A percentile compares a stretch with the other conserved stretches of the same genome.
Conservation (phyloP, 2,113 vertebrate species). For the Phylloscopus trochiloides region DNA sequence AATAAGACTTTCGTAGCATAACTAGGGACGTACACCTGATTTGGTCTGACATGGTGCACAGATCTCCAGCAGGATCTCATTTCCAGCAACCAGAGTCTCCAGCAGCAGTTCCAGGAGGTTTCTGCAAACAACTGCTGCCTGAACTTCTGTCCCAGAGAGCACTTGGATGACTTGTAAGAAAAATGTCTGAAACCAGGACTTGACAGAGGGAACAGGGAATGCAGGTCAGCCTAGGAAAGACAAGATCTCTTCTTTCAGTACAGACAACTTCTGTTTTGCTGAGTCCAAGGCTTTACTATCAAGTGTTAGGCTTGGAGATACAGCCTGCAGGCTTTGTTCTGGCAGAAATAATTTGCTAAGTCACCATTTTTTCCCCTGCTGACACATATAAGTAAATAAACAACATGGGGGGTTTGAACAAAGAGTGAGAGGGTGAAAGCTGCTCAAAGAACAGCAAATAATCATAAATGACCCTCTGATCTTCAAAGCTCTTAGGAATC, state of each 20-base stretch:
- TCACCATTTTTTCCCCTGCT: conserved; percentile 12
- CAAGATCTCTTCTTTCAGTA: background rate
- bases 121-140: background rate
- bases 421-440: background rate
- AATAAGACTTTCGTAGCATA: background rate
- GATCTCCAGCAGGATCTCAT: background rate
- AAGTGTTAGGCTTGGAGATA: background rate
- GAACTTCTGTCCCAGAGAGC: background rate
- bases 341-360: conserved; percentile 35
- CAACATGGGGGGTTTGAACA: background rate
- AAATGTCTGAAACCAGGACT: background rate
- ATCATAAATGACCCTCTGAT: conserved; percentile 29
- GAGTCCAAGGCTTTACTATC: background rate
- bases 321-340: background rate
- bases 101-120: background rate
- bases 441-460: conserved; percentile 33
- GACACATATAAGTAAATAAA: conserved; percentile 48
- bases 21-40: background rate
- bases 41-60: background rate
- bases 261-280: background rate
- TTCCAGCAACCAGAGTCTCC: background rate
- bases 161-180: background rate
- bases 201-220: background rate
- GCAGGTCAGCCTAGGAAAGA: background rate
- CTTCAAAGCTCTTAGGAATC: background rate